Percentiles rank a stretch among this genome's conserved stretches.
These are phyloP conservation scores for Chlorops oryzae DNA, from an alignment of 1,140 invertebrate genomes.

Conservation along the genomic window DNA sequence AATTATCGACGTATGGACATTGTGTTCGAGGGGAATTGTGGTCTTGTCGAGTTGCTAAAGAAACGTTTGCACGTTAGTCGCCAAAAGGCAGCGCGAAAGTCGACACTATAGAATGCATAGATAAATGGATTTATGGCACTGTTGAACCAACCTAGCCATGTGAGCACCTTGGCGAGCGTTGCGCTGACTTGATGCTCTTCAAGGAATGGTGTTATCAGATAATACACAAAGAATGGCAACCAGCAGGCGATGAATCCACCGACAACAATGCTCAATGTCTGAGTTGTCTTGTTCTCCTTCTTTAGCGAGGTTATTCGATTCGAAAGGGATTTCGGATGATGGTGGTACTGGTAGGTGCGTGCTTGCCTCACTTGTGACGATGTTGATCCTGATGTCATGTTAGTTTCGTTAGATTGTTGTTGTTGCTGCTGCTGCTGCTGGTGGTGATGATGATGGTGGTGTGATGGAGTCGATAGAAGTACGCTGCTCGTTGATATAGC, in stretches of 20 bases:
- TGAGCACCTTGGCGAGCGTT: slow-evolving; percentile 70
- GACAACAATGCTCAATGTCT: slow-evolving; percentile 85
- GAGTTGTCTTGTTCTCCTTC: slow-evolving; percentile 80
- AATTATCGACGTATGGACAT: slow-evolving; percentile 45
- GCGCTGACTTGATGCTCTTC: slow-evolving; percentile 52
- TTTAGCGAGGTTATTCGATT: slow-evolving; percentile 59
- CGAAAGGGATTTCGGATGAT: slow-evolving; percentile 35
- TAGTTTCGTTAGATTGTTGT: no score
- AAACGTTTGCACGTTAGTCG: slow-evolving; percentile 62
- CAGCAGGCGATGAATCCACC: slow-evolving; percentile 88
- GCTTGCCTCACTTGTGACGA: background rate
- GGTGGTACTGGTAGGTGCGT: slow-evolving; percentile 19
- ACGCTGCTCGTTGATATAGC: no score
- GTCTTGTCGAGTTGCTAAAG: slow-evolving; percentile 34
- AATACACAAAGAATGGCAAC: slow-evolving; percentile 84
- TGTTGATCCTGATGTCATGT: no score
- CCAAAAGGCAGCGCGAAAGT: slow-evolving; percentile 80
- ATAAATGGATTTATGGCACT: slow-evolving; percentile 84
- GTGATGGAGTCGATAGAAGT: no score
- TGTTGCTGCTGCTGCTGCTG: background rate
- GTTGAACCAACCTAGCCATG: slow-evolving; percentile 91
- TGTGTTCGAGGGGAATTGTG: slow-evolving; percentile 42
- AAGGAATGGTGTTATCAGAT: slow-evolving; percentile 71
- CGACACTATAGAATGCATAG: slow-evolving; percentile 81
- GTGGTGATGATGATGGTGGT: slow-evolving; percentile 18